Conservation (phyloP, 2,797 vertebrate species). For the Threskiornis aethiopicus region DNA sequence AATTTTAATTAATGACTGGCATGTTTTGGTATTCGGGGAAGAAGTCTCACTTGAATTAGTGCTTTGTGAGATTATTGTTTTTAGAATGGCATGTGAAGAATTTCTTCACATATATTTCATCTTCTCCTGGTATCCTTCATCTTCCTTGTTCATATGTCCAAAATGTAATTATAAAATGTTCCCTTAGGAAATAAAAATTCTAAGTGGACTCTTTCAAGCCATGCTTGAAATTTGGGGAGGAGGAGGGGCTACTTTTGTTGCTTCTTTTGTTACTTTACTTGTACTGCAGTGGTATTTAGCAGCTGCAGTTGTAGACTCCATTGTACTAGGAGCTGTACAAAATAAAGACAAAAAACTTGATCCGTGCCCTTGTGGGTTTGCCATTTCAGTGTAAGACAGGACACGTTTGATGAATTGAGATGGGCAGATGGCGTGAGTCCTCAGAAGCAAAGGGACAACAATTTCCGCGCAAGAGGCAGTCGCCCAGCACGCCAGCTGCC, state of each 20-base stretch:
- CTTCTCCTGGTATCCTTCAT: conserved; percentile 43
- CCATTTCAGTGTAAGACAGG: background rate
- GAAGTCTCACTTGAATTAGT: conserved; percentile 53
- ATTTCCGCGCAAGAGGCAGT: background rate
- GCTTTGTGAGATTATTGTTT: conserved; percentile 56
- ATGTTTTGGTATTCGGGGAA: conserved; percentile 16
- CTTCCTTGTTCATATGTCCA: conserved; percentile 23
- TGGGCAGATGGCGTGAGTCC: background rate
- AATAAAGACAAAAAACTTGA: background rate
- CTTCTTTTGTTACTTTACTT: background rate
- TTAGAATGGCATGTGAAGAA: conserved; percentile 53
- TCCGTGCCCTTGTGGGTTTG: background rate
- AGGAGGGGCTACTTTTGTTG: background rate
- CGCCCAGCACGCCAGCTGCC: background rate
- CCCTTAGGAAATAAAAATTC: conserved; percentile 56
- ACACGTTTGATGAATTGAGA: background rate
- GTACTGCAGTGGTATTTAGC: background rate
- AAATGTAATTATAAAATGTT: conserved; percentile 50
- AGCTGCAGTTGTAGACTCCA: background rate
- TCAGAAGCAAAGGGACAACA: background rate
- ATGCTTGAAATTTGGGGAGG: background rate
- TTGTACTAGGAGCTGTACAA: background rate
- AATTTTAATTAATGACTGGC: conserved; percentile 37
- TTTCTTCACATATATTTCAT: conserved; percentile 43
- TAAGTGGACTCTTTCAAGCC: background rate